A percentile compares a stretch with the other conserved stretches of the same genome.
Evolutionary conservation across 2,888 invertebrate species (phyloP).

Genomic region (Pecten maximus): DNA sequence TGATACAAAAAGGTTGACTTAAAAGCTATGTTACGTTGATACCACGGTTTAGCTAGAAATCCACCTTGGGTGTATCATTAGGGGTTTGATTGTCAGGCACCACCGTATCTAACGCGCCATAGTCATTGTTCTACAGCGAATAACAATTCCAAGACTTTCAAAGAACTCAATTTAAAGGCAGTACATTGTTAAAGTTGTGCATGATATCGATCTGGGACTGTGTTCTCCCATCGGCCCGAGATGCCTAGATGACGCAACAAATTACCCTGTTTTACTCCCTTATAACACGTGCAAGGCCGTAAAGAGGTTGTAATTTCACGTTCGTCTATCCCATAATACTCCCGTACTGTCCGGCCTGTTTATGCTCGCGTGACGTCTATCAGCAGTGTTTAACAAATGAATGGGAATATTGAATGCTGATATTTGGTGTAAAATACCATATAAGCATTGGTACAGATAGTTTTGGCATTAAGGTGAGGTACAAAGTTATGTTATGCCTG

Average conservation of each 20-base stretch:
- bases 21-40: not conserved
- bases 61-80: not conserved
- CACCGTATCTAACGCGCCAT: not conserved
- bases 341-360: not conserved
- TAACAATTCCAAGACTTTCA: conserved; percentile 3
- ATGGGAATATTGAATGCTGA: not conserved
- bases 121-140: not conserved
- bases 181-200: not conserved
- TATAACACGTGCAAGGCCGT: conserved; percentile 8
- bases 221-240: not conserved
- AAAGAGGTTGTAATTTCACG: conserved; percentile 31
- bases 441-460: not conserved
- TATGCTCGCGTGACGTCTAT: conserved; percentile 23
- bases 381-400: not conserved
- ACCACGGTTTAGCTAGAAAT: not conserved
- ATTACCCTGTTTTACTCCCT: not conserved
- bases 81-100: not conserved
- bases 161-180: conserved; percentile 22
- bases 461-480: not conserved
- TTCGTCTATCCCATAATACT: conserved; percentile 3
- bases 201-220: not conserved
- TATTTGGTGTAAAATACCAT: conserved; percentile 9
- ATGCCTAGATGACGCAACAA: conserved; percentile 7
- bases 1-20: not conserved
- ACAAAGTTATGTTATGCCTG: not conserved